Evolutionary conservation across 92 coral and sea anemone species (phyloP).

Genomic region (Phenganax stokvisi): DNA sequence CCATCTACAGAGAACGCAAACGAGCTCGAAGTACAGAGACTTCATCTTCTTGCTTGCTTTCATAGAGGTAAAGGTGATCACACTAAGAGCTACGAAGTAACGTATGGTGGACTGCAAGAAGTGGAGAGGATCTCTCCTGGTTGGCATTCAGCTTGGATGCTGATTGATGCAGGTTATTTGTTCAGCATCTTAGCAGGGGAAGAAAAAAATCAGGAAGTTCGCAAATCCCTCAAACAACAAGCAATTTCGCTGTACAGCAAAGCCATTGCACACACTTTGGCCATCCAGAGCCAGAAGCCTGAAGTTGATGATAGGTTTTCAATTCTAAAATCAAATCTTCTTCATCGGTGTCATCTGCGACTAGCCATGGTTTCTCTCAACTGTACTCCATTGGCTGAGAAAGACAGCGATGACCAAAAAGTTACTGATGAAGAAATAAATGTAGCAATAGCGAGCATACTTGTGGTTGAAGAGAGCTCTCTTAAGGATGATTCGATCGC

Average conservation of each 20-base stretch:
- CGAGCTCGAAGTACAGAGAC: slow-evolving; percentile 39
- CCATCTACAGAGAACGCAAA: slow-evolving; percentile 32
- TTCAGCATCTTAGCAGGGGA: slow-evolving; percentile 40
- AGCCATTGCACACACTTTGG: slow-evolving; percentile 36
- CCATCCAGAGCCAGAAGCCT: slow-evolving; percentile 1
- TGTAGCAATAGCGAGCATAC: slow-evolving; percentile 27
- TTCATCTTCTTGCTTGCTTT: slow-evolving; percentile 45
- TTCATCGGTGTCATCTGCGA: slow-evolving; percentile 45
- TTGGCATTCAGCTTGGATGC: slow-evolving; percentile 45
- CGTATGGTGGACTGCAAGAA: slow-evolving; percentile 38
- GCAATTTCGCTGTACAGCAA: slow-evolving; percentile 40
- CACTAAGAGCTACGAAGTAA: slow-evolving; percentile 37
- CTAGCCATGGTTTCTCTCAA: slow-evolving; percentile 45
- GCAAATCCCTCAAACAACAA: slow-evolving; percentile 41
- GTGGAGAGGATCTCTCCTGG: slow-evolving; percentile 38
- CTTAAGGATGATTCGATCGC: slow-evolving; percentile 39
- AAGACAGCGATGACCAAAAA: slow-evolving; percentile 14
- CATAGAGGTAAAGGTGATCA: slow-evolving; percentile 36
- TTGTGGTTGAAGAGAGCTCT: slow-evolving; percentile 40
- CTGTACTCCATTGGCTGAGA: slow-evolving; percentile 43
- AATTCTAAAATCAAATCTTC: slow-evolving; percentile 36
- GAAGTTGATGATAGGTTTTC: background rate
- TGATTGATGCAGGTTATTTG: slow-evolving; percentile 45
- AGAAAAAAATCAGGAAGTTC: slow-evolving; percentile 39
- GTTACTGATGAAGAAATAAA: slow-evolving; percentile 29